Evolutionary conservation across 2,113 vertebrate genomes (phyloP).

Genomic region (Pterocles burchelli): DNA sequence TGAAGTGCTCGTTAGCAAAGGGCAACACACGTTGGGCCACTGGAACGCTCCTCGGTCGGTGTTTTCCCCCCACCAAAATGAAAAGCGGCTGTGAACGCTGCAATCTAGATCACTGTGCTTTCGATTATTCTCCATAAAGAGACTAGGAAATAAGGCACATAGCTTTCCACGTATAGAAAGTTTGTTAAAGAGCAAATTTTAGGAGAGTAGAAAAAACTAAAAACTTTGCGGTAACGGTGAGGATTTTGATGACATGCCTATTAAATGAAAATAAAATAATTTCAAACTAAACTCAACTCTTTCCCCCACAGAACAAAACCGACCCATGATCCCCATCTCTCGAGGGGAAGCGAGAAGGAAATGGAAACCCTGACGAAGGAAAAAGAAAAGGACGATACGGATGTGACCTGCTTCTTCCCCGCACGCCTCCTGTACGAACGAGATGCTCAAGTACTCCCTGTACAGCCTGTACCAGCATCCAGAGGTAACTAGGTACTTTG

Average conservation of each 20-base stretch:
- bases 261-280: neutral
- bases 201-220: conserved; percentile 51
- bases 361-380: neutral
- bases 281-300: neutral
- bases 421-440: neutral
- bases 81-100: conserved; percentile 3
- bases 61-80: neutral
- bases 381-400: neutral
- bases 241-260: neutral
- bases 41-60: neutral
- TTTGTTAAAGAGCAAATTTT: conserved; percentile 42
- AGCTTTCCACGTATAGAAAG: conserved; percentile 76
- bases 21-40: neutral
- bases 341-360: neutral
- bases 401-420: neutral
- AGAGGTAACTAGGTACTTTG: conserved; percentile 75
- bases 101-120: conserved; percentile 69
- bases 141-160: conserved; percentile 76
- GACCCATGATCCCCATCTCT: neutral
- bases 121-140: conserved; percentile 55
- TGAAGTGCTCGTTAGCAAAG: conserved; percentile 54
- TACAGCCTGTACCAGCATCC: conserved; percentile 2
- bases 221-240: neutral
- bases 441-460: neutral
- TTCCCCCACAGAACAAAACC: neutral